Evolutionary conservation across 2,797 vertebrate genomes (phyloP), one percentile per base, ranked within the genome.

Genomic region (Brachyrhaphis roseni): DNA sequence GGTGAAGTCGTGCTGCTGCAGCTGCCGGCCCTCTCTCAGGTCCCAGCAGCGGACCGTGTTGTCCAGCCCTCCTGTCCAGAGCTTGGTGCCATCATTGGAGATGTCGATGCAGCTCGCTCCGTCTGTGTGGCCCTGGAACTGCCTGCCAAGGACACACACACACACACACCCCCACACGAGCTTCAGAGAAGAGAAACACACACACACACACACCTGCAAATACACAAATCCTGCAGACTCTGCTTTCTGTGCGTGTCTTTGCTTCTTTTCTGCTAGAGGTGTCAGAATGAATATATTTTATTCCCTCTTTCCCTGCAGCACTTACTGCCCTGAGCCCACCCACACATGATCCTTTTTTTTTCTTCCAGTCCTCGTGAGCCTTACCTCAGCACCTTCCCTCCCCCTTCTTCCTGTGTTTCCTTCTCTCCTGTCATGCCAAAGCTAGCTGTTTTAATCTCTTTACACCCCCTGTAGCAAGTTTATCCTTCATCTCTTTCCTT

Each of bases 21-120:
- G 91, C 84, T 94, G 94, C 8, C 95, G 88, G 68, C 94, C 93
- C 89, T 95, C 95, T 76, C 95, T 90, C 82, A 97, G 95, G 93
- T 97, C 97, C 97, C 97, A 97, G 95, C 96, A 97, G 84, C 97
- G 95, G 57, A 97, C 97, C 0, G 97, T 97, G 94, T 97, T 97
- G 95, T 97, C 97, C 93, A 97, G 89, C 0, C 97, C 97, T 0
- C 97, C 97, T 0, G 97, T 97, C 97, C 97, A 97, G 79, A 97
- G 95, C 78, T 96, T 96, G 81, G 97, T 97, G 83, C 97, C 97
- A 0, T 97, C 8, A 1, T 96, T 96, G 0, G 97, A 97, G 76
- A 97, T 97, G 86, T 97, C 97, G 0, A 97, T 97, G 90, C 97
- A 97, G 89, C 97, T 97, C 81, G 97, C 97, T 8, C 94, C 94